These are phyloP conservation scores for Aphodius sticticus DNA, from an alignment of 2,888 invertebrate genomes.

Conservation along the genomic window DNA sequence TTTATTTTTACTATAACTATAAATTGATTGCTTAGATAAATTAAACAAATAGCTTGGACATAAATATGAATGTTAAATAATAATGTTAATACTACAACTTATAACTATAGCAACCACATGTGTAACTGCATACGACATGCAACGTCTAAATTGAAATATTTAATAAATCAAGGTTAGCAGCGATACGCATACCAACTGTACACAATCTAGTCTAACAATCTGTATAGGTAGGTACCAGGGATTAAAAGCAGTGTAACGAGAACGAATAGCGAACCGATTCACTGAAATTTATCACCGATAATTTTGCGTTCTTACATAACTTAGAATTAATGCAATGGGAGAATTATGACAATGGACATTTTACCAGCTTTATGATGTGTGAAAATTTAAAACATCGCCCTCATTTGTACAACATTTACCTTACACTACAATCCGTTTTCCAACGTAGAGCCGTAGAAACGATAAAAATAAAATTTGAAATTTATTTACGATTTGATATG, in stretches of 20 bases:
- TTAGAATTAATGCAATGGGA: slow-evolving; percentile 4
- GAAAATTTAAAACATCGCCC: slow-evolving; percentile 5
- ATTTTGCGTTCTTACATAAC: slow-evolving; percentile 8
- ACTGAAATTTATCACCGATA: slow-evolving; percentile 10
- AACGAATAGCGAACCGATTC: neutral
- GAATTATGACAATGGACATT: neutral
- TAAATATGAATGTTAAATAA: too few relatives aligned
- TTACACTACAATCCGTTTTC: neutral
- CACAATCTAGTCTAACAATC: neutral
- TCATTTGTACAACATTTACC: neutral
- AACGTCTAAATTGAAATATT: neutral
- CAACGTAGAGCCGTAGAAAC: neutral
- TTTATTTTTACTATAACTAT: too few relatives aligned
- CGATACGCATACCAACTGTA: neutral
- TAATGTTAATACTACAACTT: too few relatives aligned
- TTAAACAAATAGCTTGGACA: too few relatives aligned
- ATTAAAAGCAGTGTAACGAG: neutral
- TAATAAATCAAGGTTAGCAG: neutral
- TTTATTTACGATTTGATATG: neutral
- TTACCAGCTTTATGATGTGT: neutral
- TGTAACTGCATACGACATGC: neutral
- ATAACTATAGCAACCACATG: too few relatives aligned
- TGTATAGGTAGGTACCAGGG: neutral
- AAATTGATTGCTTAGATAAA: too few relatives aligned
- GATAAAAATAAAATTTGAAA: neutral